Conservation (phyloP, 2,888 invertebrate species). For the Onchidella celtica region DNA sequence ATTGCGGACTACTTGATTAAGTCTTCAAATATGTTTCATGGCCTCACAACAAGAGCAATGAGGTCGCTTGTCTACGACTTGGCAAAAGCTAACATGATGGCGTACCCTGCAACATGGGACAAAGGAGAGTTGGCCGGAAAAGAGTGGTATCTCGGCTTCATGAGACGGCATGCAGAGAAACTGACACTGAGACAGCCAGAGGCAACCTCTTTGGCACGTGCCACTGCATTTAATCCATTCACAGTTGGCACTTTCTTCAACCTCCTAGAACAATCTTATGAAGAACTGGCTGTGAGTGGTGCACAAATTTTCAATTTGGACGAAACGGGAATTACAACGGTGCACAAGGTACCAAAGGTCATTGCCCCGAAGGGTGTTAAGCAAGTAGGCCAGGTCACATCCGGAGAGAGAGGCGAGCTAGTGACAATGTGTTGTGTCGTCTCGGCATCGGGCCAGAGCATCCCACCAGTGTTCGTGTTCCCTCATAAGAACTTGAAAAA, state of each 20-base stretch:
- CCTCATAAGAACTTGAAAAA: conserved; percentile 39
- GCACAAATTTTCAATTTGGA: conserved; percentile 28
- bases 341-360: conserved; percentile 27
- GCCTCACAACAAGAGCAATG: neutral
- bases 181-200: neutral
- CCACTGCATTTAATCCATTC: neutral
- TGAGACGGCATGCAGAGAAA: too few relatives aligned
- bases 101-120: too few relatives aligned
- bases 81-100: too few relatives aligned
- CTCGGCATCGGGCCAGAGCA: conserved; percentile 41
- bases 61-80: too few relatives aligned
- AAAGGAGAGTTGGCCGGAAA: too few relatives aligned
- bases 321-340: conserved; percentile 40
- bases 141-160: too few relatives aligned
- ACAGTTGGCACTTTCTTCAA: neutral
- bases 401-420: conserved; percentile 42
- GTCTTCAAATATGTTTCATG: conserved; percentile 13
- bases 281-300: neutral
- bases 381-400: conserved; percentile 47
- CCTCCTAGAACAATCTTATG: neutral
- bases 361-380: conserved; percentile 30
- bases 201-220: conserved; percentile 4
- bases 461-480: conserved; percentile 46
- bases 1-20: neutral
- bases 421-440: conserved; percentile 44